Evolutionary conservation across 1,140 invertebrate species (phyloP).

Genomic region (Scylla paramamosain): DNA sequence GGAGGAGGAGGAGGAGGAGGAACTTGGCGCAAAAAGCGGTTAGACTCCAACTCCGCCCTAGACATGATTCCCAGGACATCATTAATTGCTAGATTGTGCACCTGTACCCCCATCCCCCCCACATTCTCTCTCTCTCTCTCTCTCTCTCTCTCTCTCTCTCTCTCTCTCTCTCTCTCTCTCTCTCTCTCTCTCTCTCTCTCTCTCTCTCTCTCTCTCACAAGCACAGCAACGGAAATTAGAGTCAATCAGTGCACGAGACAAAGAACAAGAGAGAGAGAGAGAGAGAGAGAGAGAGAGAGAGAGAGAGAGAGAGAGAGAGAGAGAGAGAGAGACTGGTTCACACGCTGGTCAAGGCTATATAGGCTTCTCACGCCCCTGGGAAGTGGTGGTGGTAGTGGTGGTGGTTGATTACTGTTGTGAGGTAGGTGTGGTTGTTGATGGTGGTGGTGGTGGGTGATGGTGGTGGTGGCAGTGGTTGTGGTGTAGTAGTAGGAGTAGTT

Average conservation of each 20-base stretch:
- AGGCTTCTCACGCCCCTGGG: slow-evolving; percentile 16
- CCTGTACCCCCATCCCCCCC: neutral
- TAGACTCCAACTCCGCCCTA: neutral
- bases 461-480: neutral
- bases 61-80: neutral
- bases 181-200: slow-evolving; percentile 10
- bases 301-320: slow-evolving; percentile 12
- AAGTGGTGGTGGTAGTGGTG: slow-evolving; percentile 18
- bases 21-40: neutral
- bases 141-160: too few species aligned
- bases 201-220: neutral
- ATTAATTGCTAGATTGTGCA: slow-evolving; percentile 6
- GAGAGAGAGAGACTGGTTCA: slow-evolving; percentile 11
- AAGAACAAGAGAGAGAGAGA: neutral
- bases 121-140: slow-evolving; percentile 15
- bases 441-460: neutral
- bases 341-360: slow-evolving; percentile 18
- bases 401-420: neutral
- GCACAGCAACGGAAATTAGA: neutral
- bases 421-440: neutral
- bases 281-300: slow-evolving; percentile 9
- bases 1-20: neutral
- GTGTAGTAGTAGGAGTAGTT: too few species aligned
- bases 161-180: too few species aligned
- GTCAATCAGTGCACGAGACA: neutral